Conservation (phyloP, 2,113 vertebrate species). For the Archocentrus centrarchus region DNA sequence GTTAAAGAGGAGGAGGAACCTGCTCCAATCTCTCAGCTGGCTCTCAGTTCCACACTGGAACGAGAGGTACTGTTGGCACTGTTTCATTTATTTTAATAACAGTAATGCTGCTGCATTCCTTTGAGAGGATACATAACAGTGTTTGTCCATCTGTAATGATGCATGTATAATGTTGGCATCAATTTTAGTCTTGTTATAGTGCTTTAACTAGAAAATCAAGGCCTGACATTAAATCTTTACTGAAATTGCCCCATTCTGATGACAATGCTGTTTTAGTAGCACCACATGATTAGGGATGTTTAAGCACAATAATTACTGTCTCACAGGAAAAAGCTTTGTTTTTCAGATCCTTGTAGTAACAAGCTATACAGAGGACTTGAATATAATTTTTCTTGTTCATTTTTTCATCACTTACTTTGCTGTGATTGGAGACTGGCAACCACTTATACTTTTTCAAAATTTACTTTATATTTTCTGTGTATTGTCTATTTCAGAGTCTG, state of each 20-base stretch:
- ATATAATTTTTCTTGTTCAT: background rate
- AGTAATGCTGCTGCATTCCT: background rate
- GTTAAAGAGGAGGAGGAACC: conserved; percentile 68
- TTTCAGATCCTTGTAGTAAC: background rate
- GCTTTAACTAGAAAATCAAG: background rate
- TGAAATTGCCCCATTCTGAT: background rate
- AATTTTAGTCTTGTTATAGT: conserved; percentile 2
- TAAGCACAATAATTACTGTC: background rate
- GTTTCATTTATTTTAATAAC: background rate
- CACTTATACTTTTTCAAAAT: background rate
- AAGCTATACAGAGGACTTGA: background rate
- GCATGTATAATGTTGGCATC: background rate
- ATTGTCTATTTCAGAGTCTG: conserved; percentile 57
- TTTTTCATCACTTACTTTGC: background rate
- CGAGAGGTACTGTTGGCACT: conserved; percentile 66
- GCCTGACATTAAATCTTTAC: background rate
- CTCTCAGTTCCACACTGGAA: conserved; percentile 77
- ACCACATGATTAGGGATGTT: background rate
- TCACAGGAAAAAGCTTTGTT: background rate
- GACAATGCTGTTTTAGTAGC: background rate
- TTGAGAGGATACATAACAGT: background rate
- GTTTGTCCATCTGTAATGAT: background rate
- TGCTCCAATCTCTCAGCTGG: conserved; percentile 66
- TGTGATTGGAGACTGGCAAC: background rate
- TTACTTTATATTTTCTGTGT: background rate